Evolutionary conservation across 2,888 invertebrate genomes (phyloP), one percentile per base, ranked within the genome.

Genomic region (Pseudanteris insignis): DNA sequence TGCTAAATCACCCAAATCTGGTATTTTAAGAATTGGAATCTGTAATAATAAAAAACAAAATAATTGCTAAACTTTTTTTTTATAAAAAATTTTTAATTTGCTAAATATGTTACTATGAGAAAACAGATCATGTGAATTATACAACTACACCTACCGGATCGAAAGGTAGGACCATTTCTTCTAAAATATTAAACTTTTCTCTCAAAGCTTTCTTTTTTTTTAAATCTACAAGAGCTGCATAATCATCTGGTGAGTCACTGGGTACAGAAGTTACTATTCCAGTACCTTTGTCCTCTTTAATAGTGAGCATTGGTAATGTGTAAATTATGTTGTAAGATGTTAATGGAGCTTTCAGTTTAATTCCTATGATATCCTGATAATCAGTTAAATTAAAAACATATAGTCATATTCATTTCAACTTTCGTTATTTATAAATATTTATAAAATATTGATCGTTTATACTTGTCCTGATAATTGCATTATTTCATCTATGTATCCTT

Each of bases 241-340:
- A 98, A 81, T 99, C 99, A 80, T 99, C 99, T 0, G 99, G 98
- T 0, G 99, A 92, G 83, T 99, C 99, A 0, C 98, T 98, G 0
- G 97, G 98, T 0, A 99, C 99, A 67, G 96, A 96, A 0, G 96
- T 96, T 0, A 99, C 99, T 24, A 99, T 88, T 1, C 98, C 99
- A 0, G 99, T 99, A 9, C 98, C 98, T 81, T 99, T 99, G 72
- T 96, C 95, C 76, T 95, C 94, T 77, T 95, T 96, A 70, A 99
- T 95, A 0, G 95, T 96, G 43, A 99, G 80, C 98, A 99, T 98
- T 0, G 99, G 99, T 28, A 99, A 85, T 1, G 94, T 89, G 79
- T 96, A 98, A 65, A 99, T 91, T 55, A 85, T 85, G 46, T 89
- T 83, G 76, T 94, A 90, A n/a, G 82, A 82, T 0, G 96, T 90